Conservation (phyloP, 2,113 vertebrate genomes). For the Corythoichthys intestinalis region DNA sequence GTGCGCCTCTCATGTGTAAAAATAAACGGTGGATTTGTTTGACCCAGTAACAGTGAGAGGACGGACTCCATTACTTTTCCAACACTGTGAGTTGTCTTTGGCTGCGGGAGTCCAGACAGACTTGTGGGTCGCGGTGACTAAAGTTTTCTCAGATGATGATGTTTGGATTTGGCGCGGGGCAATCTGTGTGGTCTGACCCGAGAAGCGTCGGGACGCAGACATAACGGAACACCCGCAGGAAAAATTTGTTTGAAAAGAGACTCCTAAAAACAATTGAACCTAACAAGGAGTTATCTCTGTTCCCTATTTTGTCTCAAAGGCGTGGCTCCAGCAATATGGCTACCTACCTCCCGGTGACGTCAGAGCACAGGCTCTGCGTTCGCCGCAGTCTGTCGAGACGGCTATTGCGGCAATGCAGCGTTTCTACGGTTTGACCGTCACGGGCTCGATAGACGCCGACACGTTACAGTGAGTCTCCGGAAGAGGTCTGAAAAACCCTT, state of each 20-base stretch:
- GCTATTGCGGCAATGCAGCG: slow-evolving; percentile 85
- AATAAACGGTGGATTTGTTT: slow-evolving; percentile 50
- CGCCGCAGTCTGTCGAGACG: slow-evolving; percentile 75
- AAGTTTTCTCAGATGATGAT: slow-evolving; percentile 40
- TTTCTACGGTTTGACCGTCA: slow-evolving; percentile 83
- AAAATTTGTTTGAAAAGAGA: too few relatives aligned
- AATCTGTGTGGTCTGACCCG: slow-evolving; percentile 9
- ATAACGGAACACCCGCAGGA: too few relatives aligned
- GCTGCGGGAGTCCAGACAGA: slow-evolving; percentile 44
- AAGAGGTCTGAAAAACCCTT: not conserved
- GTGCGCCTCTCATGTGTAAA: slow-evolving; percentile 34
- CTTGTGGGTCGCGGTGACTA: slow-evolving; percentile 40
- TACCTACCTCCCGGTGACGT: slow-evolving; percentile 88
- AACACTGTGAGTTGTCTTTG: slow-evolving; percentile 36
- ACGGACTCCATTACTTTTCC: slow-evolving; percentile 38
- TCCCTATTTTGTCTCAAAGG: slow-evolving; percentile 59
- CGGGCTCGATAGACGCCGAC: slow-evolving; percentile 74
- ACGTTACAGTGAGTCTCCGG: slow-evolving; percentile 77
- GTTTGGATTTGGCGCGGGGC: slow-evolving; percentile 51
- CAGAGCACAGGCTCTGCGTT: slow-evolving; percentile 82
- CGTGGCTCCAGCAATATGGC: slow-evolving; percentile 89
- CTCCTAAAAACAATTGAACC: too few relatives aligned
- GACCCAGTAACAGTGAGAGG: slow-evolving; percentile 24
- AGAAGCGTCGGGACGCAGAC: too few relatives aligned
- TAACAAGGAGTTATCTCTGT: slow-evolving; percentile 10